These are phyloP conservation scores for Acanthosepion lycidas DNA, from an alignment of 2,888 invertebrate species.

Conservation along the genomic window DNA sequence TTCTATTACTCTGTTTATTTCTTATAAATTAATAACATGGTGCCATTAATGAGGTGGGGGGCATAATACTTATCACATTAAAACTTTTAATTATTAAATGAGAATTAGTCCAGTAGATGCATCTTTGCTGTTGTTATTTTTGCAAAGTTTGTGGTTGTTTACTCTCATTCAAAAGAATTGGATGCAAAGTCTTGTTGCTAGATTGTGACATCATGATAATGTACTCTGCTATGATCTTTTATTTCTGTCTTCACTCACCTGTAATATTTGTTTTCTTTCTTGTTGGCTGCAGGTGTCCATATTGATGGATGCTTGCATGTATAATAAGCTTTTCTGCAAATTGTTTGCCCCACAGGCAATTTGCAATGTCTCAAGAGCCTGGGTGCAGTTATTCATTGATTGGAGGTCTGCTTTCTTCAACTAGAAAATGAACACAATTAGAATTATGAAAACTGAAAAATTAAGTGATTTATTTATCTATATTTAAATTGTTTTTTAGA, in stretches of 20 bases:
- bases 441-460: neutral
- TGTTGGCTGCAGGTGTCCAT: neutral
- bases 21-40: too few species aligned
- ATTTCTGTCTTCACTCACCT: neutral
- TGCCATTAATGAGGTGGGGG: too few species aligned
- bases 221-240: neutral
- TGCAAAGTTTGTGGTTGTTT: too few species aligned
- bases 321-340: constrained; percentile 68
- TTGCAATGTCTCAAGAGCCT: constrained; percentile 65
- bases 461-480: too few species aligned
- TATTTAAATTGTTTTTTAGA: too few species aligned
- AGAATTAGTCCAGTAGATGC: too few species aligned
- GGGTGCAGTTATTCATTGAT: constrained; percentile 56
- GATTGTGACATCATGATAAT: neutral
- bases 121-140: too few species aligned
- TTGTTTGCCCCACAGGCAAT: constrained; percentile 65
- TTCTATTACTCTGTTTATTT: too few species aligned
- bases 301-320: constrained; percentile 68
- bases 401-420: constrained; percentile 55
- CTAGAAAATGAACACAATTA: neutral
- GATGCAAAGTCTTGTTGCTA: too few species aligned
- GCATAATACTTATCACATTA: too few species aligned
- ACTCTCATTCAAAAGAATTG: too few species aligned
- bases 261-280: constrained; percentile 25
- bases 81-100: too few species aligned